phyloP scores from a whole-genome alignment of 2,797 vertebrate species.

The Anabas testudineus region DNA sequence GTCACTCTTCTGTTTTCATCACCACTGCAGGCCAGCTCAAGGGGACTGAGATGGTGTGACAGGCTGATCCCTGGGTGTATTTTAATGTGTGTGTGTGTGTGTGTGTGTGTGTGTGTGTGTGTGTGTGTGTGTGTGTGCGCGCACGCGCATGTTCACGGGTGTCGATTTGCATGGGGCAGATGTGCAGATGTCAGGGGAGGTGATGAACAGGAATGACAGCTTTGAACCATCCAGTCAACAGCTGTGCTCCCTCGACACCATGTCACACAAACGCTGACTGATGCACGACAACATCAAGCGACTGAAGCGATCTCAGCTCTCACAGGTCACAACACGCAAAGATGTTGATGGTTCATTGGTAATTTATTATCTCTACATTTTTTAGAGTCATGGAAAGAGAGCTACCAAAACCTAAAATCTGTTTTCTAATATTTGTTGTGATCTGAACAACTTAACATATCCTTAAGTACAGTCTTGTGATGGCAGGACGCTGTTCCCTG shows the following conservation, averaged over 20 bases:
- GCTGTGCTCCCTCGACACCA: constrained; percentile 44
- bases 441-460: no score
- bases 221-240: constrained; percentile 51
- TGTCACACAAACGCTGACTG: constrained; percentile 35
- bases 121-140: no score
- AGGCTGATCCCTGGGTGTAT: background rate
- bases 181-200: constrained; percentile 42
- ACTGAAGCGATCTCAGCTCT: constrained; percentile 19
- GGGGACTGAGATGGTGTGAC: constrained; percentile 3
- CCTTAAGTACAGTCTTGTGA: background rate
- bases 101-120: constrained; percentile 1
- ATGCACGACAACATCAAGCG: constrained; percentile 18
- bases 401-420: no score
- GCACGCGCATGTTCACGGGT: no score
- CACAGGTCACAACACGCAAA: constrained; percentile 10
- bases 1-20: constrained; percentile 45
- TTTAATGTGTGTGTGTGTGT: background rate
- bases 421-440: no score
- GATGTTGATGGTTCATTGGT: constrained; percentile 1
- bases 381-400: no score
- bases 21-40: constrained; percentile 16
- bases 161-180: constrained; percentile 26
- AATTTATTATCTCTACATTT: background rate
- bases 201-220: constrained; percentile 51
- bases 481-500: background rate